These are phyloP conservation scores for Paralvinella palmiformis DNA, from an alignment of 1,140 invertebrate genomes.

Conservation along the genomic window DNA sequence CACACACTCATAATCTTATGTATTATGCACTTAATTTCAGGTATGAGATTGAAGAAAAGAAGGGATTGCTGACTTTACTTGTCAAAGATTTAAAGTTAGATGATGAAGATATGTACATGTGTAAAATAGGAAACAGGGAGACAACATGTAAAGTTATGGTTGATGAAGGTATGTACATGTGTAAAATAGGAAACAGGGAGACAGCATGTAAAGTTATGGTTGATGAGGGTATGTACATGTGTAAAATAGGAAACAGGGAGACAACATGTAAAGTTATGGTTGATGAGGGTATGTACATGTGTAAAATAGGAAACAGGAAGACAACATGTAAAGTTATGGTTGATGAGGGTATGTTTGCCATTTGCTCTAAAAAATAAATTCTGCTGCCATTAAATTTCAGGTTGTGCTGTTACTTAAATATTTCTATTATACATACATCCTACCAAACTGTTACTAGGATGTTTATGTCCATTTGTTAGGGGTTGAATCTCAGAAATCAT, in stretches of 20 bases:
- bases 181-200: slow-evolving; percentile 45
- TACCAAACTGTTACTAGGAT: too few relatives aligned
- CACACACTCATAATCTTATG: too few relatives aligned
- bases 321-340: slow-evolving; percentile 40
- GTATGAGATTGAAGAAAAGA: slow-evolving; percentile 36
- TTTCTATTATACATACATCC: too few relatives aligned
- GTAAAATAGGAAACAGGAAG: slow-evolving; percentile 45
- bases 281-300: slow-evolving; percentile 41
- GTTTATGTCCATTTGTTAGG: too few relatives aligned
- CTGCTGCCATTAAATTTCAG: too few relatives aligned
- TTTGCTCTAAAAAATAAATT: too few relatives aligned
- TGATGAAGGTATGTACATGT: slow-evolving; percentile 33
- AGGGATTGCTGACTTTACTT: slow-evolving; percentile 38
- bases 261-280: slow-evolving; percentile 40
- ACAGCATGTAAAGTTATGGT: slow-evolving; percentile 39
- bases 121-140: slow-evolving; percentile 45
- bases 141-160: slow-evolving; percentile 40
- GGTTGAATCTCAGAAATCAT: too few relatives aligned
- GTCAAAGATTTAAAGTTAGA: slow-evolving; percentile 37
- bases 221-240: slow-evolving; percentile 33
- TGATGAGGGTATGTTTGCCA: slow-evolving; percentile 24
- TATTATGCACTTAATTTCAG: slow-evolving; percentile 15
- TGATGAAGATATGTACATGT: slow-evolving; percentile 43
- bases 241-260: slow-evolving; percentile 45
- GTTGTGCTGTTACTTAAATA: too few relatives aligned